phyloP scores from a whole-genome alignment of 2,797 vertebrate species.

The Rallus crepitans region DNA sequence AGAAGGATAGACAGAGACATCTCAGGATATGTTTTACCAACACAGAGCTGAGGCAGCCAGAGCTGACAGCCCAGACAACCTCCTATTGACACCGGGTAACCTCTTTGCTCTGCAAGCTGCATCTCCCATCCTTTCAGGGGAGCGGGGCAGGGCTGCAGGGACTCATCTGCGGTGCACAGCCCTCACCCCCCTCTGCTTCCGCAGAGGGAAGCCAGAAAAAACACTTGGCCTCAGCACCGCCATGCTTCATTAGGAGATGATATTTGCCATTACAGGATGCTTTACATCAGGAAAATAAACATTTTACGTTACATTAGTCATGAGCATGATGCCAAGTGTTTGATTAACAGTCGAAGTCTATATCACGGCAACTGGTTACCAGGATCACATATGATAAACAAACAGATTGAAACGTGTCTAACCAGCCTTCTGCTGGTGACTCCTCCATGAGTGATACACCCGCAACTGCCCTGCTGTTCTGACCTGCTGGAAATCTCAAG shows the following conservation, averaged over 20 bases:
- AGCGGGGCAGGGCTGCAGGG: neutral
- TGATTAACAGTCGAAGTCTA: constrained; percentile 23
- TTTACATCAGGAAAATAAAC: constrained; percentile 38
- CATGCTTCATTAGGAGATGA: neutral
- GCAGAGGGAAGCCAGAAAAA: neutral
- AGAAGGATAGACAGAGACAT: neutral
- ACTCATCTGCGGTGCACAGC: neutral
- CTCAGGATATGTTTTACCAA: neutral
- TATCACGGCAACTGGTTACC: constrained; percentile 37
- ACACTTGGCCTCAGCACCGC: neutral
- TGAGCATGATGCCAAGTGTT: neutral
- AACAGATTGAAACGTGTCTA: constrained; percentile 26
- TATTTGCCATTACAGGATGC: neutral
- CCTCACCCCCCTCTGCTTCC: neutral
- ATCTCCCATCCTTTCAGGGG: fast-evolving
- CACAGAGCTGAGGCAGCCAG: neutral
- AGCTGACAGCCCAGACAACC: neutral
- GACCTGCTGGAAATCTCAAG: neutral
- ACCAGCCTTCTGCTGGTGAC: constrained; percentile 22
- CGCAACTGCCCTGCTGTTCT: neutral
- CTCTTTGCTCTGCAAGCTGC: neutral
- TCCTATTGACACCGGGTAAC: neutral
- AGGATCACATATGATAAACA: constrained; percentile 30
- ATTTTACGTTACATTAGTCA: constrained; percentile 25
- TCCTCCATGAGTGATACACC: neutral